Evolutionary conservation across 2,888 invertebrate species (phyloP).

Genomic region (Galeopsomyia nigrocyanea): DNA sequence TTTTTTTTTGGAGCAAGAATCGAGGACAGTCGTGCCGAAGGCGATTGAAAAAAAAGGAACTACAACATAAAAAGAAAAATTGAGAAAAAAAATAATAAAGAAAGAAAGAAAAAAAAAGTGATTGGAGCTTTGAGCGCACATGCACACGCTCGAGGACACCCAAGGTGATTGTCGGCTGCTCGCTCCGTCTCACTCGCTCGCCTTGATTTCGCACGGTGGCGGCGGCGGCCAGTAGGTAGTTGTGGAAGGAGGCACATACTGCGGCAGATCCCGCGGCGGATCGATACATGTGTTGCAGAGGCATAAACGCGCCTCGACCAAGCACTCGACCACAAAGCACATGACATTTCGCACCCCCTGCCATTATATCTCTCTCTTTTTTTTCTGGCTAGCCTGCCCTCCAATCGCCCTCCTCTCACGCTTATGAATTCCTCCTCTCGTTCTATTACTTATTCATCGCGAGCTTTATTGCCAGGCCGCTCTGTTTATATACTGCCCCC

Average conservation of each 20-base stretch:
- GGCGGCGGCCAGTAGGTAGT: neutral
- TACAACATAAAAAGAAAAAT: neutral
- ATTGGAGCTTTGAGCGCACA: neutral
- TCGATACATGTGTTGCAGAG: slow-evolving; percentile 61
- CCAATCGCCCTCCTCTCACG: too few species aligned
- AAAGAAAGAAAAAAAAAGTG: too few species aligned
- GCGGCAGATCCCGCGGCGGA: slow-evolving; percentile 62
- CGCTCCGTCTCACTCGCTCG: neutral
- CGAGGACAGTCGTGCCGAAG: too few species aligned
- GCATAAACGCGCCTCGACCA: slow-evolving; percentile 49
- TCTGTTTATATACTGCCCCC: too few species aligned
- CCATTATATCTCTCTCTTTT: too few species aligned
- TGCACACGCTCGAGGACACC: neutral
- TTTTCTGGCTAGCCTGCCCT: too few species aligned
- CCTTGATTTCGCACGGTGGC: neutral
- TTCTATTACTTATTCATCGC: neutral
- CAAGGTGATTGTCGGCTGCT: slow-evolving; percentile 6
- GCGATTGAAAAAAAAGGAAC: neutral
- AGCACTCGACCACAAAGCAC: slow-evolving; percentile 52
- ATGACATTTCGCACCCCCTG: neutral
- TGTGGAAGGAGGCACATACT: slow-evolving; percentile 52
- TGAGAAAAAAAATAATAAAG: too few species aligned
- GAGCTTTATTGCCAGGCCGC: neutral
- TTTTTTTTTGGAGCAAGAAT: too few species aligned
- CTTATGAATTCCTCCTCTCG: too few species aligned